Percentiles rank a stretch among this genome's conserved stretches.
Evolutionary conservation across 2,888 invertebrate species (phyloP).

Genomic region (Pollenia amentaria): DNA sequence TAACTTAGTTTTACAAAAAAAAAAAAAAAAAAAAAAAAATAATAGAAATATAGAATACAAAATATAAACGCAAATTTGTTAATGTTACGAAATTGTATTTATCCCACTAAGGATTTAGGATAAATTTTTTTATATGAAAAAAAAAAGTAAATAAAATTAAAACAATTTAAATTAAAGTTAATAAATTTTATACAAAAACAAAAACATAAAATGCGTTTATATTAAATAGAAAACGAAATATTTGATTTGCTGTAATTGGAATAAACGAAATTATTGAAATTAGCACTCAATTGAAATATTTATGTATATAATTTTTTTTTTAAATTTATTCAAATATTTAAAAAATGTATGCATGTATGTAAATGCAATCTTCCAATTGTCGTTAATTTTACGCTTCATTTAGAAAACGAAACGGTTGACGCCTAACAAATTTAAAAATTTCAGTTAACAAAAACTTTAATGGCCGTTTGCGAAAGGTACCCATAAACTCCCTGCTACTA

Average conservation of each 20-base stretch:
- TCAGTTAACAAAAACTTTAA: too few species aligned
- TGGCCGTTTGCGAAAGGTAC: too few species aligned
- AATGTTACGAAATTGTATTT: constrained; percentile 81
- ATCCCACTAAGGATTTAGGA: constrained; percentile 84
- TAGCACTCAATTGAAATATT: neutral
- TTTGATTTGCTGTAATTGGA: neutral
- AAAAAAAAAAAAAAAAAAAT: neutral
- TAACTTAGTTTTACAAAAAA: neutral
- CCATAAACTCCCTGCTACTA: too few species aligned
- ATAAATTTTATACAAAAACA: constrained; percentile 49
- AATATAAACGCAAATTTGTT: constrained; percentile 78
- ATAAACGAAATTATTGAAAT: neutral
- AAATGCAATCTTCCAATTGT: too few species aligned
- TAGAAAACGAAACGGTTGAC: too few species aligned
- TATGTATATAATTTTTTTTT: neutral
- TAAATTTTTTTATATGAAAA: constrained; percentile 77
- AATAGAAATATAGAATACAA: constrained; percentile 2
- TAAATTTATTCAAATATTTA: neutral
- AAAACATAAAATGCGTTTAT: constrained; percentile 78
- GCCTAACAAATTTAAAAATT: too few species aligned
- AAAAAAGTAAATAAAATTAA: constrained; percentile 32
- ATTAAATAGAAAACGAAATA: constrained; percentile 43
- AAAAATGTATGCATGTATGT: too few species aligned
- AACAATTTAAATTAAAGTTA: constrained; percentile 2
- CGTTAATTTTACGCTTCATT: too few species aligned